Base-by-base conservation (phyloP, 2,888 invertebrate species). In the Pristionchus entomophagus region DNA sequence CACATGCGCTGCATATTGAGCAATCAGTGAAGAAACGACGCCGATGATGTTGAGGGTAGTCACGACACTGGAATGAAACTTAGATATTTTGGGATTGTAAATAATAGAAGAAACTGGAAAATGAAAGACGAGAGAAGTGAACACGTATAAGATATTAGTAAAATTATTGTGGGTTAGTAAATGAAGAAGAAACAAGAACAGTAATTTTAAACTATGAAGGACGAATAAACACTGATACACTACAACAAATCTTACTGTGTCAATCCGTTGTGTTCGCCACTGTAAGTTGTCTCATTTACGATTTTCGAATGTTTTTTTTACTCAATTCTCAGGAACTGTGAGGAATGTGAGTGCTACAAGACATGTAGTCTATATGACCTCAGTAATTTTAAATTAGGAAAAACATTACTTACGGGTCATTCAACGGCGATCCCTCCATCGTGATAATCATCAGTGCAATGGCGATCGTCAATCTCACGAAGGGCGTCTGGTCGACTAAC, bases 401-500 rank as follows among this genome's bases (percentile, higher is more conserved):
- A n/a, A 22, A 8, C 22, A 73, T n/a, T 1, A 73, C 73, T 73
- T 22, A 84, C 83, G 83, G 65, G 17, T 45, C 62, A 14, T 62
- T 65, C 1, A 49, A 22, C 0, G 65, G 62, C 32, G 62, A 49
- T 62, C 83, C 83, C 53, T 84, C 83, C 32, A 65, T 41, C 10
- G 83, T 49, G 29, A 84, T 84, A 22, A 84, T 65, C 19, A 84
- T n/a, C 2, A 84, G 56, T 0, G 83, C 83, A 12, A 84, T 65
- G 0, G 83, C 83, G 0, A 84, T 41, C 1, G 45, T 12, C 3
- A 84, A 45, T 26, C 83, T n/a, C 17, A 84, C 83, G 32, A 84
- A 65, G 0, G 83, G 83, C 10, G 83, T 84, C n/a, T 84, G 83
- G 32, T 84, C 83, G 32, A 84, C 83, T 14, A 84, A 32, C 10